Conservation (phyloP, 1,140 invertebrate species). For the Hydropsyche tenuis region DNA sequence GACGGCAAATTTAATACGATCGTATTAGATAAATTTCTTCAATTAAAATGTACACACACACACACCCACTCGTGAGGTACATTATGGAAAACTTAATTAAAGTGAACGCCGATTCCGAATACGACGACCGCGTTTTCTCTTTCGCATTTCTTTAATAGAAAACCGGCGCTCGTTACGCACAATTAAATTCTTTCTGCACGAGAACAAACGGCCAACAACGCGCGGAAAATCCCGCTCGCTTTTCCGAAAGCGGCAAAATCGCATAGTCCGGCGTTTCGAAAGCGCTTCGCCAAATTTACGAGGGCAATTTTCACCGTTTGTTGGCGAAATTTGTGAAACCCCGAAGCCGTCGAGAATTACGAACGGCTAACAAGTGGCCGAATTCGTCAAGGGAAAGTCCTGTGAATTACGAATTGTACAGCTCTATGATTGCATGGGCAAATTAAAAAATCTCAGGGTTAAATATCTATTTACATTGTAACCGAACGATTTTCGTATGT, state of each 20-base stretch:
- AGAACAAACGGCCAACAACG: background rate
- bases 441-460: no score
- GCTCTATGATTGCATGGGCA: no score
- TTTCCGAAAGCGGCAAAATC: background rate
- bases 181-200: slow-evolving; percentile 11
- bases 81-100: background rate
- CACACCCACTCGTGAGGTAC: background rate
- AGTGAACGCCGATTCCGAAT: background rate
- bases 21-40: slow-evolving; percentile 1
- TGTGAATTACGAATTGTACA: no score
- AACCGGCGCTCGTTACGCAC: slow-evolving; percentile 1
- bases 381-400: slow-evolving; percentile 1
- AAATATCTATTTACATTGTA: no score
- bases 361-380: slow-evolving; percentile 2
- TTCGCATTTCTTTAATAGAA: background rate
- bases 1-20: background rate
- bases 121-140: no score
- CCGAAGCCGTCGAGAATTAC: background rate
- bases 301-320: slow-evolving; percentile 35
- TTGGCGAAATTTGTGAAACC: slow-evolving; percentile 26
- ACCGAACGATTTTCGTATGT: no score
- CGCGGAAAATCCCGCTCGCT: background rate
- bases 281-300: slow-evolving; percentile 36
- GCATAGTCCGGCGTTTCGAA: slow-evolving; percentile 1
- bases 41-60: background rate